Conservation (phyloP, 2,888 invertebrate genomes). For the Monochamus alternatus region DNA sequence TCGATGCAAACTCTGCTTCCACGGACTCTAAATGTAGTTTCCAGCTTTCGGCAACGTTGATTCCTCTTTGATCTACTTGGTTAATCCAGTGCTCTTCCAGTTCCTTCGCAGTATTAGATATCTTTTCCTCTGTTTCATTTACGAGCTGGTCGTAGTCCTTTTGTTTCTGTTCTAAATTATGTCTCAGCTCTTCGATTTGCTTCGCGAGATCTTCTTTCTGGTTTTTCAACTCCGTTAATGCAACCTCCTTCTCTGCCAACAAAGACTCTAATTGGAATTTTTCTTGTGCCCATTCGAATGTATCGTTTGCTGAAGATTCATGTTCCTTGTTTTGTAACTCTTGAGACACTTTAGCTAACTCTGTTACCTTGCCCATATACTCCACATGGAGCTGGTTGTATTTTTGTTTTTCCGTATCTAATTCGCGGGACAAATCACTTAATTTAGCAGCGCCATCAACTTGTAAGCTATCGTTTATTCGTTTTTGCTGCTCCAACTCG, state of each 20-base stretch:
- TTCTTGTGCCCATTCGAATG: slow-evolving; percentile 33
- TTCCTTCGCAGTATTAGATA: slow-evolving; percentile 49
- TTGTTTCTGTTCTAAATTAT: slow-evolving; percentile 45
- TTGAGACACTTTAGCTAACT: slow-evolving; percentile 24
- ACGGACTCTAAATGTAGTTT: slow-evolving; percentile 79
- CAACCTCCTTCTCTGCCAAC: slow-evolving; percentile 42
- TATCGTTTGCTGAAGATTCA: slow-evolving; percentile 8
- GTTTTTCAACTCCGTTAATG: slow-evolving; percentile 45
- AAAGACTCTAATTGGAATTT: slow-evolving; percentile 38
- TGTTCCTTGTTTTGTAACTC: slow-evolving; percentile 12
- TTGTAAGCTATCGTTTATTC: slow-evolving; percentile 50
- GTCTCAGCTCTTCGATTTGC: slow-evolving; percentile 42
- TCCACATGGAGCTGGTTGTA: slow-evolving; percentile 8
- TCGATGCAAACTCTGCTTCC: slow-evolving; percentile 75
- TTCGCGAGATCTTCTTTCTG: slow-evolving; percentile 45
- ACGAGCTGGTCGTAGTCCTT: slow-evolving; percentile 42
- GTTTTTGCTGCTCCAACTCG: slow-evolving; percentile 55
- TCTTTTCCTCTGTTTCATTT: slow-evolving; percentile 64
- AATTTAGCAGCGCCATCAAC: slow-evolving; percentile 18
- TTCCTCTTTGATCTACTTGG: slow-evolving; percentile 76
- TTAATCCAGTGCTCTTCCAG: slow-evolving; percentile 67
- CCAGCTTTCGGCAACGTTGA: slow-evolving; percentile 81
- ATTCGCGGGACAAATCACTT: not conserved
- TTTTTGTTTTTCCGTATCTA: slow-evolving; percentile 2
- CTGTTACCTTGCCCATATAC: not conserved